These are phyloP conservation scores for Hetaerina titia DNA, from an alignment of 2,888 invertebrate genomes.

Conservation along the genomic window DNA sequence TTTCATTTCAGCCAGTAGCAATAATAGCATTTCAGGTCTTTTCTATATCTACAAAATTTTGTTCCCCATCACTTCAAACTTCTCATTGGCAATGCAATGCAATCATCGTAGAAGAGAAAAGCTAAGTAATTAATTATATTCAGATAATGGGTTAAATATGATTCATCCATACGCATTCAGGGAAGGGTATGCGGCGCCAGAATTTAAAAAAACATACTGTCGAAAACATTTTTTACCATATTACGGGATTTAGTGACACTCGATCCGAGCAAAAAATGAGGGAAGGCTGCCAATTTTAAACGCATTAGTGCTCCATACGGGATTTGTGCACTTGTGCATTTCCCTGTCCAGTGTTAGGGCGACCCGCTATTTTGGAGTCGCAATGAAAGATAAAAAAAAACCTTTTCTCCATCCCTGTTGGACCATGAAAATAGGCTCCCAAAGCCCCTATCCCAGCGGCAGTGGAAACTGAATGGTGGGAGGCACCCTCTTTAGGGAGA, in stretches of 20 bases:
- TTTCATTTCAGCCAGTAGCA: no score
- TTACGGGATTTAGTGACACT: no score
- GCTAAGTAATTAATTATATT: no score
- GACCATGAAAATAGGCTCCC: background rate
- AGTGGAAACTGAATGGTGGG: background rate
- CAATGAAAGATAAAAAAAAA: background rate
- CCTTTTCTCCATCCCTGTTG: background rate
- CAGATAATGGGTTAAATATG: no score
- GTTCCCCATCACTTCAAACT: no score
- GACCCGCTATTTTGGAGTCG: background rate
- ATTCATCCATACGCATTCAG: background rate
- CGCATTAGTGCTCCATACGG: background rate
- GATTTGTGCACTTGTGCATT: constrained; percentile 12
- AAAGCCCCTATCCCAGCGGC: background rate
- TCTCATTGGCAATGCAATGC: no score
- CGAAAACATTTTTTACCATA: no score
- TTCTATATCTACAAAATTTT: no score
- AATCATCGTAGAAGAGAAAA: no score
- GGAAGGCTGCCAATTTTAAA: background rate
- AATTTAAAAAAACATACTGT: no score
- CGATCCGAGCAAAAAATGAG: no score
- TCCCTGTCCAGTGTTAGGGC: background rate
- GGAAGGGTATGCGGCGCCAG: background rate
- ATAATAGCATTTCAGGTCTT: no score
- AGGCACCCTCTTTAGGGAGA: background rate